These are phyloP conservation scores for Podotricha telesiphe DNA, from an alignment of 2,888 invertebrate species.

Conservation along the genomic window DNA sequence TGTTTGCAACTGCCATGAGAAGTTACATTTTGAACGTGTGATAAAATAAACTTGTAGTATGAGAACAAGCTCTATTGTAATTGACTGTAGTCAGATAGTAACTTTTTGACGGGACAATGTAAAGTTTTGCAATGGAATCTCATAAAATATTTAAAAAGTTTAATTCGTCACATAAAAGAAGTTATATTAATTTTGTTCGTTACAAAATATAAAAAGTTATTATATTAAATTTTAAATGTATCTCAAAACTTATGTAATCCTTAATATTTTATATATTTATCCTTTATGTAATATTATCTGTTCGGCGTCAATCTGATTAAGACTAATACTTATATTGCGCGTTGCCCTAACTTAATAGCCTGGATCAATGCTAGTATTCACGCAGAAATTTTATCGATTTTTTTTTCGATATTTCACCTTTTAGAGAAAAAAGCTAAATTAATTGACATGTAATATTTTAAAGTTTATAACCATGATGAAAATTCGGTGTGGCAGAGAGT, in stretches of 20 bases:
- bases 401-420: too few relatives aligned
- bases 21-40: not conserved
- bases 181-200: not conserved
- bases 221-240: not conserved
- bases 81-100: constrained; percentile 5
- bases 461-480: too few relatives aligned
- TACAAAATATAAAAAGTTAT: not conserved
- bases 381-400: too few relatives aligned
- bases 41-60: constrained; percentile 1
- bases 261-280: constrained; percentile 4
- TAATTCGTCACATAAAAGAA: not conserved
- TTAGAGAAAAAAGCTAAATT: too few relatives aligned
- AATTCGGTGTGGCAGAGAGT: too few relatives aligned
- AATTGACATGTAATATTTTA: too few relatives aligned
- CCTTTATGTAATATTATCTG: constrained; percentile 7
- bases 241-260: not conserved
- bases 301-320: not conserved
- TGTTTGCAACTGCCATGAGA: not conserved
- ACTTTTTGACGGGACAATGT: not conserved
- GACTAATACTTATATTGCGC: not conserved
- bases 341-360: not conserved
- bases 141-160: not conserved
- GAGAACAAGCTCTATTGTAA: constrained; percentile 12
- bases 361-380: not conserved
- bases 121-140: not conserved